Percentiles rank a stretch among this genome's conserved stretches.
Evolutionary conservation across 2,888 invertebrate genomes (phyloP).

Genomic region (Calliopum simillimum): DNA sequence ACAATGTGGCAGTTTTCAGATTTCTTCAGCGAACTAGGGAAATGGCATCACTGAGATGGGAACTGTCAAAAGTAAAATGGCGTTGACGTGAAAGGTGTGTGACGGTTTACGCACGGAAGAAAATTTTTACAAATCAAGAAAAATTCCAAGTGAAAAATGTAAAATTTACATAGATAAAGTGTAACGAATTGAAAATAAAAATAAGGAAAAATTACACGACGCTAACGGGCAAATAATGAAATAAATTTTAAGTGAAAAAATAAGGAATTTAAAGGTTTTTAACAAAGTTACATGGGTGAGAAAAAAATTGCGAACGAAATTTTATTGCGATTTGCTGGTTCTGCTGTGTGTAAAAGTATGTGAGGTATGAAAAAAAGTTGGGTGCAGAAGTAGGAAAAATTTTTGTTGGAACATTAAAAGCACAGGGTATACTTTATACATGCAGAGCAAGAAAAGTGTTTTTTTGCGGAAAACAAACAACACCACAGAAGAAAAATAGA

Average conservation of each 20-base stretch:
- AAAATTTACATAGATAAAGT: constrained; percentile 43
- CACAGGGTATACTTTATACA: constrained; percentile 13
- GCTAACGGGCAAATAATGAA: constrained; percentile 37
- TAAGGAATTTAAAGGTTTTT: not conserved
- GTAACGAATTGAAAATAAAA: constrained; percentile 35
- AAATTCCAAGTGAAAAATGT: constrained; percentile 44
- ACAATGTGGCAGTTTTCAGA: not conserved
- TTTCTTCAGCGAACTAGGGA: too few species aligned
- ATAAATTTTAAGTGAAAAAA: constrained; percentile 29
- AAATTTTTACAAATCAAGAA: constrained; percentile 6
- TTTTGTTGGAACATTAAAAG: not conserved
- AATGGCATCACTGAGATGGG: too few species aligned
- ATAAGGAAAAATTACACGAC: constrained; percentile 44
- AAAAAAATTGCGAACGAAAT: constrained; percentile 2
- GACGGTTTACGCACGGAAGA: constrained; percentile 39
- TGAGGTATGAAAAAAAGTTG: not conserved
- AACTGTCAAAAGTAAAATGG: constrained; percentile 55
- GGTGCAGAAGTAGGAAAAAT: not conserved
- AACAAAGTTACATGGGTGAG: constrained; percentile 42
- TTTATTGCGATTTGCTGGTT: constrained; percentile 25
- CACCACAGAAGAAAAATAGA: not conserved
- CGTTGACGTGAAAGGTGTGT: constrained; percentile 53
- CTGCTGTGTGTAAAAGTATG: constrained; percentile 7
- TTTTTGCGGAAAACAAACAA: not conserved
- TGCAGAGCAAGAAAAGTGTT: not conserved